phyloP scores from a whole-genome alignment of 1,140 invertebrate genomes.

The Drosophila paulistorum region DNA sequence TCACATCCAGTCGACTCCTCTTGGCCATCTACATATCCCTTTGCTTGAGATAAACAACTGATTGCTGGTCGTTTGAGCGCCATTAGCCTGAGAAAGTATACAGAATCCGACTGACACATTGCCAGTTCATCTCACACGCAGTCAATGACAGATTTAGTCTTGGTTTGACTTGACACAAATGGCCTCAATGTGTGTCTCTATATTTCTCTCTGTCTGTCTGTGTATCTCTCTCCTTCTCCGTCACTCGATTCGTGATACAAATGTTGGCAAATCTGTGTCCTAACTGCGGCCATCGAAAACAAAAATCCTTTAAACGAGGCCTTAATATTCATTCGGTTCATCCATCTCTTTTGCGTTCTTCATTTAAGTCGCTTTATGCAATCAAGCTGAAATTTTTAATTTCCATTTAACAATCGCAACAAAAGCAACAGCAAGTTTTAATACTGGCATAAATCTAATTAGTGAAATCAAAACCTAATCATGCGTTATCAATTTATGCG shows the following conservation, averaged over 20 bases:
- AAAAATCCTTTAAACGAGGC: neutral
- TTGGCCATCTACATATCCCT: neutral
- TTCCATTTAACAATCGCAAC: conserved; percentile 55
- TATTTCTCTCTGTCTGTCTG: neutral
- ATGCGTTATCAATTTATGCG: conserved; percentile 80
- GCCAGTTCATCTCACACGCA: conserved; percentile 72
- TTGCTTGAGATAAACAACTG: conserved; percentile 69
- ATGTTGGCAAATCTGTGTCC: conserved; percentile 68
- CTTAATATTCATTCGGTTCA: neutral
- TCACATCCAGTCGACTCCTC: neutral
- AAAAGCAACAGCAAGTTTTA: conserved; percentile 51
- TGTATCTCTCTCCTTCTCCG: conserved; percentile 14
- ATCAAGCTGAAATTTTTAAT: conserved; percentile 79
- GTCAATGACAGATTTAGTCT: conserved; percentile 71
- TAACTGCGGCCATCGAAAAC: conserved; percentile 62
- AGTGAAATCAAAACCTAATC: conserved; percentile 79
- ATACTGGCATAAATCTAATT: conserved; percentile 78
- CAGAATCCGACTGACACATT: conserved; percentile 62
- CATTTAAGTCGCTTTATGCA: conserved; percentile 25
- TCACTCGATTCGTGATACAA: conserved; percentile 43
- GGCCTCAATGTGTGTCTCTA: conserved; percentile 36
- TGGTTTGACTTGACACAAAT: conserved; percentile 65
- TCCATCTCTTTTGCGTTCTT: conserved; percentile 3
- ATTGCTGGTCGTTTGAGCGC: conserved; percentile 74
- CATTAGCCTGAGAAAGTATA: conserved; percentile 59